phyloP scores from a whole-genome alignment of 2,113 vertebrate species.

The Irena cyanogastra region DNA sequence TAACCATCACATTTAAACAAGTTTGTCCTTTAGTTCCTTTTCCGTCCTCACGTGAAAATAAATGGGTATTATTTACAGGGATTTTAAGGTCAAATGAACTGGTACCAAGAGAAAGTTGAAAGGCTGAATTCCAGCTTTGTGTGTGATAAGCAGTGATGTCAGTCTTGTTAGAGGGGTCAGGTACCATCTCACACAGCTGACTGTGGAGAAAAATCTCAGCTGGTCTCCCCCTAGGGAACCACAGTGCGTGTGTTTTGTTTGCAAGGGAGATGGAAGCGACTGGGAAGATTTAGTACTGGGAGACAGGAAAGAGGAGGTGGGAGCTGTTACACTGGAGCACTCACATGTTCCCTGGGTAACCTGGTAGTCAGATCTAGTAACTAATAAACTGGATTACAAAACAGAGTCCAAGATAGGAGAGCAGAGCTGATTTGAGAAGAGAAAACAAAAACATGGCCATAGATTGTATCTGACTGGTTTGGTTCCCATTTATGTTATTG shows the following conservation, averaged over 20 bases:
- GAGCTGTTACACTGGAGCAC: background rate
- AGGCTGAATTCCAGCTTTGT: background rate
- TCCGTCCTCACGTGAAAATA: background rate
- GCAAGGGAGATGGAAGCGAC: accelerated
- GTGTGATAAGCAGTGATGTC: background rate
- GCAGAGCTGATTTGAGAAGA: background rate
- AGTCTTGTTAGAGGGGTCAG: background rate
- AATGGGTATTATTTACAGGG: background rate
- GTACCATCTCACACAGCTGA: background rate
- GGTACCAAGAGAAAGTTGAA: background rate
- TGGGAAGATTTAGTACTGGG: background rate
- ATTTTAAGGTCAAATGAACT: background rate
- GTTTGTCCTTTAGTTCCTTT: background rate
- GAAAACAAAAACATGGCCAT: background rate
- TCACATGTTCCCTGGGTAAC: background rate
- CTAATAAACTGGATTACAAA: background rate
- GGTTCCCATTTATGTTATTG: background rate
- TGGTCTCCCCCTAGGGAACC: background rate
- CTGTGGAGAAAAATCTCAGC: background rate
- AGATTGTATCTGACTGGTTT: background rate
- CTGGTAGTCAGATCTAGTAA: background rate
- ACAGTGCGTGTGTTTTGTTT: background rate
- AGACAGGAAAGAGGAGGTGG: background rate
- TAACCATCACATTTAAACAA: background rate
- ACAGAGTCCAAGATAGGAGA: background rate